These are phyloP conservation scores for Trachelus iudaicus DNA, from an alignment of 2,888 invertebrate genomes.

Conservation along the genomic window DNA sequence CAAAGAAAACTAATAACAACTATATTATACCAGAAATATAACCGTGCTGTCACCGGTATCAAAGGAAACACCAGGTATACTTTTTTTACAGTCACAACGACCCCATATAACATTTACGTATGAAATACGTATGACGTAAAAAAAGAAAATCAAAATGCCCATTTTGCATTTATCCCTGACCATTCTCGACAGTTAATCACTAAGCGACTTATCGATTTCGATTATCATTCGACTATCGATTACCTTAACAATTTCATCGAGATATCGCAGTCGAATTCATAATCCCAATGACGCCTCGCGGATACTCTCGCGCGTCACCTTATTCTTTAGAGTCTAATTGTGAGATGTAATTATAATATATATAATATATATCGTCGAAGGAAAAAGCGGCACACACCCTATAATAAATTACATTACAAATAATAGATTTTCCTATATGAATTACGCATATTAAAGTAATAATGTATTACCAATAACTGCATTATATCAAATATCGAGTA, in stretches of 20 bases:
- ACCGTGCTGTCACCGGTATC: not conserved
- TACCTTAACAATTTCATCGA: not conserved
- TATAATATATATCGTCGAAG: not conserved
- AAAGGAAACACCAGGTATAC: not conserved
- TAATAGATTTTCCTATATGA: not conserved
- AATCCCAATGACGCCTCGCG: not conserved
- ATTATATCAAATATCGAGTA: constrained; percentile 1
- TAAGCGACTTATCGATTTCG: not conserved
- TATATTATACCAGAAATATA: not conserved
- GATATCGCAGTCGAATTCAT: not conserved
- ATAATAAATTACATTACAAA: not conserved
- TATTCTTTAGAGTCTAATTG: not conserved
- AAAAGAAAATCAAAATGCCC: not conserved
- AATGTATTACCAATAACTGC: constrained; percentile 15
- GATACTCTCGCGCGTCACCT: not conserved
- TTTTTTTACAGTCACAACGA: not conserved
- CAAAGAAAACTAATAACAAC: not conserved
- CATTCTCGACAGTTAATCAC: not conserved
- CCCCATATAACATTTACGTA: not conserved
- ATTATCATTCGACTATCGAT: not conserved
- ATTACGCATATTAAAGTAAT: constrained; percentile 7
- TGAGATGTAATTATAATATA: not conserved
- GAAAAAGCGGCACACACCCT: not conserved
- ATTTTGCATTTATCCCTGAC: not conserved
- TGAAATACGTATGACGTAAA: not conserved